A percentile compares a stretch with the other conserved stretches of the same genome.
phyloP scores from a whole-genome alignment of 2,113 vertebrate species.

The cattle (Bos taurus) region DNA sequence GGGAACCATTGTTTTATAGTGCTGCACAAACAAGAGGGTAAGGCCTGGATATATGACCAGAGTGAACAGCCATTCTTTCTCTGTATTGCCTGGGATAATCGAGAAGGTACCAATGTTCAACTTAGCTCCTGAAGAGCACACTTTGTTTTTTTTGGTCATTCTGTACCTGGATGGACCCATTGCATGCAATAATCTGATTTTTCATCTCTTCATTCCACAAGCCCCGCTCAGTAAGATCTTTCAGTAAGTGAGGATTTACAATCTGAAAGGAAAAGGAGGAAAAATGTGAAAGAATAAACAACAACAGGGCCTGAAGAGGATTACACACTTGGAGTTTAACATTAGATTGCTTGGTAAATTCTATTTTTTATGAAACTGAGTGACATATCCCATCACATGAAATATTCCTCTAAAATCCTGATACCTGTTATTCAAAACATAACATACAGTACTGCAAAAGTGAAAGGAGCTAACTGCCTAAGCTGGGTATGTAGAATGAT shows the following conservation, averaged over 20 bases:
- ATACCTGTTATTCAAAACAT: slow-evolving; percentile 8
- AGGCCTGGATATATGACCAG: background rate
- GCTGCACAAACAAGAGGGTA: background rate
- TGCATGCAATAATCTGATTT: slow-evolving; percentile 95
- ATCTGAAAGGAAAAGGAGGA: slow-evolving; percentile 80
- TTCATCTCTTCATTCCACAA: slow-evolving; percentile 97
- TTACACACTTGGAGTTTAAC: background rate
- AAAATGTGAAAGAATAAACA: background rate
- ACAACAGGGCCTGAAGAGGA: background rate
- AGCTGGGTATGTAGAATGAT: background rate
- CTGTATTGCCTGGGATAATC: background rate
- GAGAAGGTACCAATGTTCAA: background rate
- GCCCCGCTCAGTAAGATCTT: slow-evolving; percentile 93
- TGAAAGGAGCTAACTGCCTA: background rate
- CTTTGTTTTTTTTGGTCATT: background rate
- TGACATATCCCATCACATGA: background rate
- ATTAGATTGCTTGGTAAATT: background rate
- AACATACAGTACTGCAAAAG: background rate
- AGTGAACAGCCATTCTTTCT: background rate
- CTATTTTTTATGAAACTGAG: slow-evolving; percentile 14
- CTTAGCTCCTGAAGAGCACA: background rate
- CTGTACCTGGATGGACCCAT: slow-evolving; percentile 94
- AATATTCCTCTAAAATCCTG: slow-evolving; percentile 42
- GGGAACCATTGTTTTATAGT: background rate
- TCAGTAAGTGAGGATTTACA: slow-evolving; percentile 96